Evolutionary conservation across 2,797 vertebrate genomes (phyloP), one percentile per base, ranked within the genome.

Genomic region (Furcifer pardalis): DNA sequence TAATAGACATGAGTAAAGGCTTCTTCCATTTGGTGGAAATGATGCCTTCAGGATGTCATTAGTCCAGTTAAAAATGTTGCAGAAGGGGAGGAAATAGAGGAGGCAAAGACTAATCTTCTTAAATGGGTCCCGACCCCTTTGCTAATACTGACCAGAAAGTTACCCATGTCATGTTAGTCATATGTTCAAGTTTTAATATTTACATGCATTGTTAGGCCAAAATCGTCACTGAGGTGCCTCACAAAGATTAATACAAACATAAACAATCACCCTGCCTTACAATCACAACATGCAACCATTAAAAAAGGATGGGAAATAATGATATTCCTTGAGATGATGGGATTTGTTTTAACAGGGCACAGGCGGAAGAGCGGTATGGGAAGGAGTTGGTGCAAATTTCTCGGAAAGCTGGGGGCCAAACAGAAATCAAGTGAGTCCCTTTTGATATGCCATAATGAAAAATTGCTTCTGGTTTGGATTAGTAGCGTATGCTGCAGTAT

Each of bases 361-460:
- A 97, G 69, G 98, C 98, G 1, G 98, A 99, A 90, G 98, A 99
- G 87, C 97, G 96, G 81, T 99, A 99, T 0, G 98, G 98, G 76
- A 99, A 98, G 83, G 98, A 99, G 86, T 90, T 99, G 90, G 90
- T 99, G 62, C 95, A 97, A 71, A 99, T 99, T 0, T 97, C 97
- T 1, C 96, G 96, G 68, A 99, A 99, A 90, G 96, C 97, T 0
- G 98, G 98, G 0, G 98, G 98, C 68, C 95, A 98, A 49, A 97
- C 95, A 23, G 98, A 98, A 95, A 97, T 97, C 92, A 97, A 97
- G 98, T 99, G 94, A 94, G 96, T 86, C 0, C 81, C 84, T 73
- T 71, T 60, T 19, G 2, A 37, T 86, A 27, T 49, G 78, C 25
- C 6, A 3, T 49, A 2, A 69, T 37, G 56, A 25, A 23, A 13